Evolutionary conservation across 2,888 invertebrate genomes (phyloP).

Genomic region (Vesta saturnalis): DNA sequence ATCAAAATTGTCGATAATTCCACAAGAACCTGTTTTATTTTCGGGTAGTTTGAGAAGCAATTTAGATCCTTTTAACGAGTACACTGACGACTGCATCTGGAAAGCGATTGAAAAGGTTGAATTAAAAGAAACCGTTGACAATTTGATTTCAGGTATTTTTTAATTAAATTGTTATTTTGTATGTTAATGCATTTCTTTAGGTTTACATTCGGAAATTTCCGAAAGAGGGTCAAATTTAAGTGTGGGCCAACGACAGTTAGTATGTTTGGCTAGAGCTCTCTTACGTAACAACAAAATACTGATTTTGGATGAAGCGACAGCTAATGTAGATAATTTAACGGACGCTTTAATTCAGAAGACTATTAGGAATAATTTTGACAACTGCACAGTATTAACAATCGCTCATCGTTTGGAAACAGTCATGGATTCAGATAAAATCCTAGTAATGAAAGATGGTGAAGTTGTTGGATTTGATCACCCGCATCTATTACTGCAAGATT

Average conservation of each 20-base stretch:
- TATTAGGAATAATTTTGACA: no score
- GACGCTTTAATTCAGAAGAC: no score
- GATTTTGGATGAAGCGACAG: constrained; percentile 67
- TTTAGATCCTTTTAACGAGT: not conserved
- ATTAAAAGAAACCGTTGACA: not conserved
- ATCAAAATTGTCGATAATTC: not conserved
- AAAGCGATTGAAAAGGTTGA: not conserved
- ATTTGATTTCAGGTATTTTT: not conserved
- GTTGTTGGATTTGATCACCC: no score
- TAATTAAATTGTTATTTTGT: no score
- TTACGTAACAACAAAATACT: constrained; percentile 57
- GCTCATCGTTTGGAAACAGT: no score
- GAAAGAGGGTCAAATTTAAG: constrained; percentile 61
- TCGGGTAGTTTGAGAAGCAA: not conserved
- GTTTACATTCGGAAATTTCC: constrained; percentile 70
- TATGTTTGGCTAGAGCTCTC: constrained; percentile 73
- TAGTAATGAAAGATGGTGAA: no score
- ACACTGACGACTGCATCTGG: not conserved
- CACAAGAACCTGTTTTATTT: not conserved
- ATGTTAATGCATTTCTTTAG: no score
- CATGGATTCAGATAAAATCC: no score
- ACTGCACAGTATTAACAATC: no score
- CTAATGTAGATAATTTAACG: no score
- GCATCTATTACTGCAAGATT: no score
- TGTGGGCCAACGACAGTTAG: constrained; percentile 69